phyloP scores from a whole-genome alignment of 2,888 invertebrate species.

The Papilio elwesi region DNA sequence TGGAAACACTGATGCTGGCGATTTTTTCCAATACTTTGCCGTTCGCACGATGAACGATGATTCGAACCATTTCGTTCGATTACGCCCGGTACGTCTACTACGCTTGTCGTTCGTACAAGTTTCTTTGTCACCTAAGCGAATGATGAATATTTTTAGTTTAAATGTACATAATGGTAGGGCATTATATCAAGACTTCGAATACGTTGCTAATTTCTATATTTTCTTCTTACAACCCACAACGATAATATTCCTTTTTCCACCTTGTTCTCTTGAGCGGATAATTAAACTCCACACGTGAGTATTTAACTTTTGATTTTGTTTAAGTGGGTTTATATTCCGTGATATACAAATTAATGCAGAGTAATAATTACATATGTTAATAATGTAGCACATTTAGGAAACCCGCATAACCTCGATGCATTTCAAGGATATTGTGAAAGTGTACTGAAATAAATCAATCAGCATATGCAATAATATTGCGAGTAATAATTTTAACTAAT shows the following conservation, averaged over 20 bases:
- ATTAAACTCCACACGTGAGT: background rate
- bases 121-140: too few species aligned
- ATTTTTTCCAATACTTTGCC: too few species aligned
- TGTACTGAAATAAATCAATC: background rate
- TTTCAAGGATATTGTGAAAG: slow-evolving; percentile 16
- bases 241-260: background rate
- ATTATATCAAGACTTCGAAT: too few species aligned
- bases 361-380: background rate
- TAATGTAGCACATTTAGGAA: background rate
- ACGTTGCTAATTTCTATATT: background rate
- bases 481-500: too few species aligned
- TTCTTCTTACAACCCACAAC: background rate
- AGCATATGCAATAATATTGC: too few species aligned
- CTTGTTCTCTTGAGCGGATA: background rate
- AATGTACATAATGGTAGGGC: too few species aligned
- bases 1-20: too few species aligned
- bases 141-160: too few species aligned
- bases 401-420: slow-evolving; percentile 14
- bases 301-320: slow-evolving; percentile 4
- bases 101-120: too few species aligned
- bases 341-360: slow-evolving; percentile 6
- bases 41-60: too few species aligned
- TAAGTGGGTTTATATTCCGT: slow-evolving; percentile 2
- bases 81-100: too few species aligned
- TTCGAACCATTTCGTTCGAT: too few species aligned